Base-by-base conservation (phyloP, 1,140 invertebrate species). In the Drosophila parabipectinata region DNA sequence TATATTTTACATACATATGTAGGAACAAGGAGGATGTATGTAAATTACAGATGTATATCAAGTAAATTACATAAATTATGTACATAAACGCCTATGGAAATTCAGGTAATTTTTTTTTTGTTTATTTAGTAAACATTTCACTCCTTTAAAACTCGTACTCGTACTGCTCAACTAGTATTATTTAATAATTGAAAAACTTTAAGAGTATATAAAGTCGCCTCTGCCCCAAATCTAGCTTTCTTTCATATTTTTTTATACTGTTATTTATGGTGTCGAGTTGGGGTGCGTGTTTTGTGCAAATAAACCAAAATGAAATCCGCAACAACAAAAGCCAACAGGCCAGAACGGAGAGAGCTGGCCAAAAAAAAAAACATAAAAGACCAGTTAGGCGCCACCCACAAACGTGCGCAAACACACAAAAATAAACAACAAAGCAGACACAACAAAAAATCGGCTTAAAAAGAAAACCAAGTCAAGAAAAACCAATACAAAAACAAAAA, bases 341-440 rank as follows among this genome's bases (percentile, higher is more conserved):
- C 59, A 59, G 47, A 75, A 50, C 47, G 21, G 14, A 32, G 47
- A 48, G 32, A 44, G 32, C 30, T 50, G 41, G 5, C 39, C 39
- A 24, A 32, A 50, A 18, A 59, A 64, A 59, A 44, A 73, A 47
- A 28, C 48, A 63, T 26, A 57, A 58, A 8, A 52, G 44, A 67
- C 15, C 58, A 60, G 55, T 51, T 76, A 77, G 54, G 76, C 80
- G 63, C 80, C 80, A 72, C 80, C 80, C 80, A 83, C 80, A 83
- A 82, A 28, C 57, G 37, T 57, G 62, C 52, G 51, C 58, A 51
- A 57, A 55, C 18, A 24, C 55, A 61, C 39, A 50, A 55, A 37
- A 50, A 37, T 37, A 41, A 10, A 15, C 32, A 24, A 8, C 15
- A 24, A 15, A 4, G 15, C 34, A 37, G 34, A 37, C 12, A n/a